Base-by-base conservation (phyloP, 2,113 vertebrate genomes). In the Muntiacus muntjak region DNA sequence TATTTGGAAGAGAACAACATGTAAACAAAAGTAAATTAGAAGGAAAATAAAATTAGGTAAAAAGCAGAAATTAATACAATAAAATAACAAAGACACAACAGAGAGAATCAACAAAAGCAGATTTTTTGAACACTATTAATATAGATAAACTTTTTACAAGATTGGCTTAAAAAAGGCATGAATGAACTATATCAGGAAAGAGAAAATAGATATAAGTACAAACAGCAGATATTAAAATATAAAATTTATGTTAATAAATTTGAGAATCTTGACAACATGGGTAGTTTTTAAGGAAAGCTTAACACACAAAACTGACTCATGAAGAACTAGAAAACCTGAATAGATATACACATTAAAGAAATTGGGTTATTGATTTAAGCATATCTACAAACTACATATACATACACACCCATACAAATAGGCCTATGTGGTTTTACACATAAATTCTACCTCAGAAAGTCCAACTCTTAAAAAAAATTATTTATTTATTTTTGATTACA, bases 21-120 rank as follows among this genome's bases (percentile, higher is more conserved):
- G 21, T 78, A 84, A 84, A 84, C 40, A 92, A 87, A 96, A 92
- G 57, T 89, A 95, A 95, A 89, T 78, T 89, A 28, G 52, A 71
- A 71, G 71, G 13, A 60, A 94, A 45, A 81, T 91, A 71, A 91
- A 85, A 74, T 78, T 89, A 76, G 10, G 84, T 57, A 43, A 76
- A 76, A 95, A 57, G 84, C 36, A 88, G 33, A 87, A 87, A 54
- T 82, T 84, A 90, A 76, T 40, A 54, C 14, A 90, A 82, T 60
- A 30, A 84, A 90, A 76, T 43, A 81, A 40, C 30, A 89, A 89
- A 93, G 50, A 71, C 3, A 85, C 6, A 85, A 16, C 58, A 64
- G 11, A 92, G 36, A 83, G 19, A 78, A 89, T 58, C n/a, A 40
- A 45, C 28, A 64, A 87, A 91, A n/a, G 23, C 67, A 62, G 36